Percentiles rank a stretch among this genome's conserved stretches.
Conservation (phyloP, 53 echinoderm and acorn worm genomes). For the Zoroaster sp. region DNA sequence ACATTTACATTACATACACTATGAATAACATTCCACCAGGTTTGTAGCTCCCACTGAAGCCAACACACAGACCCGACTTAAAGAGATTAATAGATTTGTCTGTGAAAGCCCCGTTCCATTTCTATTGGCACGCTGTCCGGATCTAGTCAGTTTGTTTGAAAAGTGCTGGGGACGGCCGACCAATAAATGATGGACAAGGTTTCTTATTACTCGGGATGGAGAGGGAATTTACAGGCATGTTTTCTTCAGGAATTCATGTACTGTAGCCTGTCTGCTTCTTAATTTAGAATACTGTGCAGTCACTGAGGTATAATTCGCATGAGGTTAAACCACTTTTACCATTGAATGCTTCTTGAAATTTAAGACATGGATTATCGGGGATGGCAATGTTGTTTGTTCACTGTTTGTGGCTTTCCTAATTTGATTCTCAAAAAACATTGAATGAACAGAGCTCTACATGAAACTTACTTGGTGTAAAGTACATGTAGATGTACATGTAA, state of each 20-base stretch:
- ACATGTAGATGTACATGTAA: too few species aligned
- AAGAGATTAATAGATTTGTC: constrained; percentile 38
- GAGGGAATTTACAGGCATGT: background rate
- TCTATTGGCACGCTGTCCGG: constrained; percentile 16
- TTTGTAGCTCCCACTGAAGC: background rate
- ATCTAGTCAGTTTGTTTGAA: constrained; percentile 39
- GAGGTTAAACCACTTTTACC: constrained; percentile 11
- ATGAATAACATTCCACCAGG: too few species aligned
- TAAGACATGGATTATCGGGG: background rate
- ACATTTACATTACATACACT: too few species aligned
- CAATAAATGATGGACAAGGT: constrained; percentile 28
- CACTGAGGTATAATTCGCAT: background rate
- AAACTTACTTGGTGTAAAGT: too few species aligned
- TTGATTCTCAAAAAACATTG: too few species aligned
- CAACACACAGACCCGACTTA: background rate
- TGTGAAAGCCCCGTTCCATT: background rate
- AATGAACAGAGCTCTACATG: too few species aligned
- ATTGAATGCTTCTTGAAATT: background rate
- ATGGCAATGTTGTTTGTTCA: background rate
- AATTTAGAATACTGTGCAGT: background rate
- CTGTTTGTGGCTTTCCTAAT: background rate
- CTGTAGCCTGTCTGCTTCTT: background rate
- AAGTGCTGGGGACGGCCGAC: constrained; percentile 10
- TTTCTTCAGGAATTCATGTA: constrained; percentile 9
- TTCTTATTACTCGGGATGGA: constrained; percentile 9